phyloP scores from a whole-genome alignment of 2,113 vertebrate genomes.

The Scortum barcoo region DNA sequence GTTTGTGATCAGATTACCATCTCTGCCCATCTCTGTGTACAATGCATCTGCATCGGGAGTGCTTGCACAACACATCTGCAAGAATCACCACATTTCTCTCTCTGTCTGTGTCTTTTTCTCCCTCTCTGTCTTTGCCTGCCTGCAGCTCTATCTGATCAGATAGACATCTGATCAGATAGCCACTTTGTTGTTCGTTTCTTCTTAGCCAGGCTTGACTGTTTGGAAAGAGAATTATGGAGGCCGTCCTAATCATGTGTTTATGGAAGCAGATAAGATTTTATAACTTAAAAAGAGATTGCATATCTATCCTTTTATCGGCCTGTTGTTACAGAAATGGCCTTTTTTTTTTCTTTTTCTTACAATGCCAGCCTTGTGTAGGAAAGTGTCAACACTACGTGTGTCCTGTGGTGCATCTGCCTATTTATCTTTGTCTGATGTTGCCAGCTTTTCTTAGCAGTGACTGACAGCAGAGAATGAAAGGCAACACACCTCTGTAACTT shows the following conservation, averaged over 20 bases:
- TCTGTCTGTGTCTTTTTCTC: constrained; percentile 24
- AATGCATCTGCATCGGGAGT: constrained; percentile 40
- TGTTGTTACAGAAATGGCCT: constrained; percentile 61
- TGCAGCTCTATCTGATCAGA: constrained; percentile 75
- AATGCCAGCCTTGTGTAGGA: constrained; percentile 51
- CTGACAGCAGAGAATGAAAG: constrained; percentile 55
- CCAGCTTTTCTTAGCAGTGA: constrained; percentile 43
- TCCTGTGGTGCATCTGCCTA: constrained; percentile 38
- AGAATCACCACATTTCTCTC: constrained; percentile 33
- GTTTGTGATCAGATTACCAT: constrained; percentile 79
- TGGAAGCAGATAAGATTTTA: constrained; percentile 82
- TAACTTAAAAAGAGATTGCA: constrained; percentile 70
- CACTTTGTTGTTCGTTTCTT: constrained; percentile 80
- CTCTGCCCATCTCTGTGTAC: constrained; percentile 50
- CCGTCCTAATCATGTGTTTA: constrained; percentile 82
- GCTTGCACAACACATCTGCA: constrained; percentile 61
- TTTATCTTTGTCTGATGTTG: constrained; percentile 64
- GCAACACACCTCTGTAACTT: constrained; percentile 42
- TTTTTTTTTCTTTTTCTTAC: constrained; percentile 29
- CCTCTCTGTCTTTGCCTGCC: constrained; percentile 62
- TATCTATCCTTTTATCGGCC: constrained; percentile 63
- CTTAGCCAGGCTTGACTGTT: constrained; percentile 73
- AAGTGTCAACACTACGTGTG: constrained; percentile 56
- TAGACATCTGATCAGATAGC: constrained; percentile 83
- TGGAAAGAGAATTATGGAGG: constrained; percentile 74